phyloP scores from a whole-genome alignment of 1,140 invertebrate genomes.

The Bacillus rossius region DNA sequence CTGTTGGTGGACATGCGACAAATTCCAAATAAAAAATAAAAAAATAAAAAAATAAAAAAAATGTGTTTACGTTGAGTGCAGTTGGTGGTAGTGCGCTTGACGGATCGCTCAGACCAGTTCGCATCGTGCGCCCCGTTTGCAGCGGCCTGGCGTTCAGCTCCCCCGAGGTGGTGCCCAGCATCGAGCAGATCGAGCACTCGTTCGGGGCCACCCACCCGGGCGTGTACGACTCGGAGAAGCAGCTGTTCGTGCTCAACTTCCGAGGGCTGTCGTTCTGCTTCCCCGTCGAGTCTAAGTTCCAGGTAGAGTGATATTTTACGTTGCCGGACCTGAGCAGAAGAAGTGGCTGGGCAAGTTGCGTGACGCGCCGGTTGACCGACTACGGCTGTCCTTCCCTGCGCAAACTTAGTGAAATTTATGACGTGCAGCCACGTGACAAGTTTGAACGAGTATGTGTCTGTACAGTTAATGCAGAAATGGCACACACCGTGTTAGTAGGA shows the following conservation, averaged over 20 bases:
- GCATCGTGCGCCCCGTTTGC: constrained; percentile 31
- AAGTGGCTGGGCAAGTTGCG: no score
- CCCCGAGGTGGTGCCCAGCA: constrained; percentile 89
- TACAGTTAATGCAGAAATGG: no score
- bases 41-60: constrained; percentile 4
- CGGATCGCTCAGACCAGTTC: background rate
- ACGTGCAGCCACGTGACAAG: no score
- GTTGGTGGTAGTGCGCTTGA: no score
- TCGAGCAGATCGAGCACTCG: constrained; percentile 96
- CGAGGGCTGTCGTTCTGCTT: constrained; percentile 94
- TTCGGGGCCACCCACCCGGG: constrained; percentile 98
- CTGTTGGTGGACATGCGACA: no score
- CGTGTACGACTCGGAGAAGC: constrained; percentile 89
- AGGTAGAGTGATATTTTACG: constrained; percentile 45
- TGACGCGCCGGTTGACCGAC: no score
- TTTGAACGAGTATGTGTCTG: no score
- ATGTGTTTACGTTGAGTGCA: constrained; percentile 7
- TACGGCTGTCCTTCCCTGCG: no score
- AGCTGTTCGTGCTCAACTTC: constrained; percentile 92
- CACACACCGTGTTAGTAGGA: no score
- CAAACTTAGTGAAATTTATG: no score
- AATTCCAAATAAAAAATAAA: background rate
- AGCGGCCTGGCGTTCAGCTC: constrained; percentile 91
- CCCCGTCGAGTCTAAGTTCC: constrained; percentile 89
- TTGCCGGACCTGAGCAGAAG: no score